Evolutionary conservation across 2,113 vertebrate species (phyloP).

Genomic region (Puma concolor): DNA sequence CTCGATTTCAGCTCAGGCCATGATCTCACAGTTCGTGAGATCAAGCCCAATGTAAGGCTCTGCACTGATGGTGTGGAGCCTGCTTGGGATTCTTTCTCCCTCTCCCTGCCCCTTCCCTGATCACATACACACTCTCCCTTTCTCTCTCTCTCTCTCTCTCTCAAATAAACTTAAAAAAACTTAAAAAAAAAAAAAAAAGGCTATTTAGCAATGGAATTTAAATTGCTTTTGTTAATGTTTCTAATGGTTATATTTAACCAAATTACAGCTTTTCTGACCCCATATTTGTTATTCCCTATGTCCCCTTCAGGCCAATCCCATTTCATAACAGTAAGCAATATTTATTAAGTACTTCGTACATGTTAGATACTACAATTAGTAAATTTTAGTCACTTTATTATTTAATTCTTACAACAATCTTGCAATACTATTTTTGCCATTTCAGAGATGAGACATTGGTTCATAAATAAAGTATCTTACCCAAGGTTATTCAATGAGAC

Average conservation of each 20-base stretch:
- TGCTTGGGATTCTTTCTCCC: too few species aligned
- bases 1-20: too few species aligned
- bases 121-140: too few species aligned
- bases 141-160: too few species aligned
- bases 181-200: background rate
- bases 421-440: background rate
- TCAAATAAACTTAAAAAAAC: too few species aligned
- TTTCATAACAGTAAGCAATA: constrained; percentile 27
- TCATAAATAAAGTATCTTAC: constrained; percentile 9
- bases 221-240: constrained; percentile 7
- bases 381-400: constrained; percentile 30
- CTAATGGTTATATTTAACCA: background rate
- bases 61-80: too few species aligned
- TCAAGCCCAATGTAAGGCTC: too few species aligned
- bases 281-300: background rate
- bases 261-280: background rate
- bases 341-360: constrained; percentile 31
- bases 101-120: too few species aligned
- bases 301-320: background rate
- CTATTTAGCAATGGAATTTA: constrained; percentile 40
- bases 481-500: constrained; percentile 8
- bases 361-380: background rate
- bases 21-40: too few species aligned
- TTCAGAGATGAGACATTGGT: constrained; percentile 19
- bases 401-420: background rate